Evolutionary conservation across 2,113 vertebrate genomes (phyloP), one percentile per base, ranked within the genome.

Genomic region (Notothenia rossii): DNA sequence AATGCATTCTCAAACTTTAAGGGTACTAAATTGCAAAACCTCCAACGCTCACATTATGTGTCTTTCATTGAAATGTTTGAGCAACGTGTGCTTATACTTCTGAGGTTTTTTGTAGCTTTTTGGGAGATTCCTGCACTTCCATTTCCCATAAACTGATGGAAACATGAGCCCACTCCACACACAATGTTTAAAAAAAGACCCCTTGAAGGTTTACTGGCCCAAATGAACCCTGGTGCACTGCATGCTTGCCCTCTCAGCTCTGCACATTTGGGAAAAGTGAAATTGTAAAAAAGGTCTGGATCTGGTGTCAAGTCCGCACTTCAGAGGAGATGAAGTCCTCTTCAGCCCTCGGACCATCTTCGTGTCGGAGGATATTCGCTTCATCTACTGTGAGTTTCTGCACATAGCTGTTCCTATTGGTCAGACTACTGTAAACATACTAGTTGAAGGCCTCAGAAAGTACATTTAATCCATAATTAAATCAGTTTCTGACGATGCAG

Each of bases 221-320:
- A 11, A 58, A 61, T 70, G 29, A 64, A 55, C 49, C 50, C 56
- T 18, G 22, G 6, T 9, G 4, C 54, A 36, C 71, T 62, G 61
- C 56, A 69, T 43, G 40, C 55, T 75, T 48, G 15, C 63, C 71
- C 25, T 40, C 18, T 74, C 53, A 61, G 33, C 55, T 25, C 36
- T 67, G 55, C 68, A 29, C 60, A 75, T 15, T 11, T 15, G 25
- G 29, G 18, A 40, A 40, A 7, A 6, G 1, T 2, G 36, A 40
- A 7, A 7, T 49, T 62, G 71, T 62, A 65, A 69, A 15, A 25
- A 18, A 20, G 45, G 20, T 17, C 17, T 5, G 10, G 17, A 45
- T 29, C 3, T 29, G 15, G 60, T 72, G 69, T 83, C 81, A 55
- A 43, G 69, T 73, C 81, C 56, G 81, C 81, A 77, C 81, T 83